A percentile compares a stretch with the other conserved stretches of the same genome.
These are phyloP conservation scores for Therioaphis trifolii DNA, from an alignment of 2,888 invertebrate genomes.

Conservation along the genomic window DNA sequence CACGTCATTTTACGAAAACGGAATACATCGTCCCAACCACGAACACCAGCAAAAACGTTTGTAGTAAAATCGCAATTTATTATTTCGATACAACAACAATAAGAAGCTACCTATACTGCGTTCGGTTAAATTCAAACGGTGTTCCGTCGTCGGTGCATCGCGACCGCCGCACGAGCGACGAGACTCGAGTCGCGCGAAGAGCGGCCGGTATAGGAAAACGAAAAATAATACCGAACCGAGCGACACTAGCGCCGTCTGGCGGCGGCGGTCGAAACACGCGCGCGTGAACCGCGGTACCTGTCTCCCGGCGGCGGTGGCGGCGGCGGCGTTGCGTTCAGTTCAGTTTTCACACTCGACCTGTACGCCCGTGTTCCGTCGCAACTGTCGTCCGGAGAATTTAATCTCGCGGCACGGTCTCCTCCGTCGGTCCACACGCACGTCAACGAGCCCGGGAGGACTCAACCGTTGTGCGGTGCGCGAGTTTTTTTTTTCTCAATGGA, in stretches of 20 bases:
- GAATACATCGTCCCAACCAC: too few species aligned
- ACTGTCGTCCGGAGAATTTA: not conserved
- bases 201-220: not conserved
- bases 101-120: too few species aligned
- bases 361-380: not conserved
- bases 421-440: too few species aligned
- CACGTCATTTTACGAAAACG: too few species aligned
- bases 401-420: too few species aligned
- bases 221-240: not conserved
- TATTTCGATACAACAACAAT: too few species aligned
- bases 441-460: not conserved
- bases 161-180: not conserved
- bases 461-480: not conserved
- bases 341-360: constrained; percentile 18
- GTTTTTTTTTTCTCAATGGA: not conserved
- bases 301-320: constrained; percentile 19
- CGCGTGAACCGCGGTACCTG: constrained; percentile 30
- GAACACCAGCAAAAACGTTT: too few species aligned
- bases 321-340: constrained; percentile 32
- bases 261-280: not conserved
- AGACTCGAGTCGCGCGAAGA: too few species aligned
- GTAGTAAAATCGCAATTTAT: too few species aligned
- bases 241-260: not conserved
- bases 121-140: too few species aligned
- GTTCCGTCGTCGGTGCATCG: not conserved